Evolutionary conservation across 2,113 vertebrate species (phyloP).

Genomic region (Phaethon lepturus): DNA sequence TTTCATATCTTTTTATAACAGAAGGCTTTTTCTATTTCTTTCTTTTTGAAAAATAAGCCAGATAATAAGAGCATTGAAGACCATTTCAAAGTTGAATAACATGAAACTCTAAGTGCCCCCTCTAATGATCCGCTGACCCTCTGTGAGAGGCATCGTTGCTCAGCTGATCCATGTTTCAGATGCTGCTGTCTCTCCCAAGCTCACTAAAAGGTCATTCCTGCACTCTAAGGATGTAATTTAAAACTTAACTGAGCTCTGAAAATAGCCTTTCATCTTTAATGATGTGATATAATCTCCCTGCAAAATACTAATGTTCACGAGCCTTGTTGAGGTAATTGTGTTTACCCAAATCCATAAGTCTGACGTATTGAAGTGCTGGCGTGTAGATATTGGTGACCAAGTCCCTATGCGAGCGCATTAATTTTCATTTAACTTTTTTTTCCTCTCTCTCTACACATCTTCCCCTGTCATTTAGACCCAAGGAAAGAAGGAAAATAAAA

Average conservation of each 20-base stretch:
- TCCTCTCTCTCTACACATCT: neutral
- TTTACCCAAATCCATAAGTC: neutral
- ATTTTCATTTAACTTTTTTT: neutral
- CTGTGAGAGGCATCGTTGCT: accelerated
- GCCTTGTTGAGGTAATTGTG: neutral
- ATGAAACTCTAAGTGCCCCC: neutral
- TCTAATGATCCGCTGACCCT: neutral
- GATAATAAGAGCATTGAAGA: neutral
- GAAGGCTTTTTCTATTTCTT: neutral
- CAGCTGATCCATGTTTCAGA: neutral
- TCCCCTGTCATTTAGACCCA: neutral
- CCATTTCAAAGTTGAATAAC: neutral
- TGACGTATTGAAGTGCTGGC: neutral
- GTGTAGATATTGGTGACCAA: neutral
- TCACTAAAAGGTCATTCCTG: neutral
- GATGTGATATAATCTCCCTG: neutral
- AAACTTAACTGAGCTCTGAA: neutral
- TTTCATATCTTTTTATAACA: neutral
- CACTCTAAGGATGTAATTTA: neutral
- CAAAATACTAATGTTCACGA: neutral
- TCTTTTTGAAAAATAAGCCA: neutral
- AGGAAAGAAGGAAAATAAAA: neutral
- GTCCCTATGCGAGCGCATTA: neutral
- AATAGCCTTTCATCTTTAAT: neutral
- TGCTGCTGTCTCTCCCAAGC: neutral